Percentiles rank a stretch among this genome's conserved stretches.
These are phyloP conservation scores for Sturmia bella DNA, from an alignment of 2,888 invertebrate genomes.

Conservation along the genomic window DNA sequence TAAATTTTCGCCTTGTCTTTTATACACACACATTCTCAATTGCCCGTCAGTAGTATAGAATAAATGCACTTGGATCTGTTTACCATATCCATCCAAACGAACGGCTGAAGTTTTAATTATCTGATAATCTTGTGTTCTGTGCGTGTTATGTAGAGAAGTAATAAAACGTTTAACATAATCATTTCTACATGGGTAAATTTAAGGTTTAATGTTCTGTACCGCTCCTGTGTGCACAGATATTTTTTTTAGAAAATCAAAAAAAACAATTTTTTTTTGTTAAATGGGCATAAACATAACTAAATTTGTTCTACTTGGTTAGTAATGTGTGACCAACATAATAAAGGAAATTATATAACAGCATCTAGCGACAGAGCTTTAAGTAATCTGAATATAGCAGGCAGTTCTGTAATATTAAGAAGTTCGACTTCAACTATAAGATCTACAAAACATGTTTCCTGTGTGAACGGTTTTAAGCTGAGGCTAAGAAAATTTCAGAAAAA, in stretches of 20 bases:
- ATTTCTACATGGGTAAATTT: slow-evolving; percentile 35
- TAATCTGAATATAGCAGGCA: too few relatives aligned
- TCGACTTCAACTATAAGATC: too few relatives aligned
- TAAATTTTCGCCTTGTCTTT: neutral
- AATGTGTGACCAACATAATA: slow-evolving; percentile 12
- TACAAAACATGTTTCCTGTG: too few relatives aligned
- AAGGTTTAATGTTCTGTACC: slow-evolving; percentile 58
- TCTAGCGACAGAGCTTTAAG: too few relatives aligned
- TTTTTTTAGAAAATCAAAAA: too few relatives aligned
- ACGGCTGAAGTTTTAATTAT: slow-evolving; percentile 58
- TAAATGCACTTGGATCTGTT: neutral
- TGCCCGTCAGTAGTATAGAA: slow-evolving; percentile 4
- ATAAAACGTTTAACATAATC: slow-evolving; percentile 61
- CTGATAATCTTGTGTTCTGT: slow-evolving; percentile 60
- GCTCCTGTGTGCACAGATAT: neutral
- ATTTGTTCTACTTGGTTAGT: neutral
- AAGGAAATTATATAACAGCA: too few relatives aligned
- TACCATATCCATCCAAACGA: slow-evolving; percentile 17
- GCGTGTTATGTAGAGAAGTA: slow-evolving; percentile 57
- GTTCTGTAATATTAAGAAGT: too few relatives aligned
- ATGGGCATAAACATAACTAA: too few relatives aligned
- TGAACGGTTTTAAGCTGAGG: too few relatives aligned
- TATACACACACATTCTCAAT: neutral
- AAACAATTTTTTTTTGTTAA: too few relatives aligned
- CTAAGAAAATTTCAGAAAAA: too few relatives aligned